Conservation (phyloP, 2,113 vertebrate species). For the Oceanodroma tethys region DNA sequence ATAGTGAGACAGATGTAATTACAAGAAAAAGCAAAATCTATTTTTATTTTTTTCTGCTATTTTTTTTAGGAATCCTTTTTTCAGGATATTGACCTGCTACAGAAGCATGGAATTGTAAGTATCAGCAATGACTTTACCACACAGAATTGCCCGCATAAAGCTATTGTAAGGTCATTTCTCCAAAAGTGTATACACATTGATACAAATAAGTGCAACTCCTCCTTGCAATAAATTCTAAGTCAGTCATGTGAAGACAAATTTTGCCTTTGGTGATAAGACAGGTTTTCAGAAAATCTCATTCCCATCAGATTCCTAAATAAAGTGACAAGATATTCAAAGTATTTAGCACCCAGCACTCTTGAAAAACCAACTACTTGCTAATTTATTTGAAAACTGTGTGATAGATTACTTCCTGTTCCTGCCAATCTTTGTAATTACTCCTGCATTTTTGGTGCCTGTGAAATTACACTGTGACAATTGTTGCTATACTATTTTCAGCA, state of each 20-base stretch:
- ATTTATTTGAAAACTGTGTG: constrained; percentile 49
- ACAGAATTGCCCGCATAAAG: not conserved
- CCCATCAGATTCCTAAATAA: constrained; percentile 10
- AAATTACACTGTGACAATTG: constrained; percentile 32
- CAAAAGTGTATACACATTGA: not conserved
- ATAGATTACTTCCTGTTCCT: constrained; percentile 46
- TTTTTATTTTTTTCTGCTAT: not conserved
- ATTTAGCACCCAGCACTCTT: constrained; percentile 25
- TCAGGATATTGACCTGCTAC: constrained; percentile 95
- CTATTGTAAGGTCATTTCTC: not conserved
- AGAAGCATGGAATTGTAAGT: constrained; percentile 98
- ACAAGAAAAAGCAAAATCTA: not conserved
- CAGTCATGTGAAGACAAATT: not conserved
- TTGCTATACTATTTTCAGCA: constrained; percentile 24
- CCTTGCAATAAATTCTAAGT: not conserved
- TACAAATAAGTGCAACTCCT: not conserved
- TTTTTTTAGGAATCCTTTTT: constrained; percentile 89
- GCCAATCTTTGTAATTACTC: constrained; percentile 45
- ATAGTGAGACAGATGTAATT: not conserved
- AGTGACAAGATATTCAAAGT: constrained; percentile 33
- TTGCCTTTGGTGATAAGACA: not conserved
- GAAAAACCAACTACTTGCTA: constrained; percentile 29
- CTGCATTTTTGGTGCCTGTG: constrained; percentile 8
- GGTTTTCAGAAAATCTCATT: constrained; percentile 34
- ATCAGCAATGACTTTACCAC: not conserved